Conservation (phyloP, 53 echinoderm and acorn worm genomes). For the Patiria pectinifera region DNA sequence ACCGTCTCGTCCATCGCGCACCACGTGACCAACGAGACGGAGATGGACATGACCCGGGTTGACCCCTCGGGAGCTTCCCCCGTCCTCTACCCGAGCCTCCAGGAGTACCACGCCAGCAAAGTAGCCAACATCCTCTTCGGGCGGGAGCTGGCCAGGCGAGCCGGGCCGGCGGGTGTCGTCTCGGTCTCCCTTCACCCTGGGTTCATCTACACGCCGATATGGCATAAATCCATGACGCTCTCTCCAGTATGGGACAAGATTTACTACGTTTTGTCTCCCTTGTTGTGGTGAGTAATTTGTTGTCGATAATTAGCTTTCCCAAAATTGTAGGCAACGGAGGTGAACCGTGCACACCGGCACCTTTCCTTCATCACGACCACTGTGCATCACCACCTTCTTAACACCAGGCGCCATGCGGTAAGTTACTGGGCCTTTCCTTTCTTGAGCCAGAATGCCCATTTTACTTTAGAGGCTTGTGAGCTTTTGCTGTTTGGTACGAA, state of each 20-base stretch:
- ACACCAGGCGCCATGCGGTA: no score
- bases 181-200: constrained; percentile 75
- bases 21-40: neutral
- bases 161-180: constrained; percentile 69
- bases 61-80: neutral
- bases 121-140: constrained; percentile 83
- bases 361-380: no score
- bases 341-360: no score
- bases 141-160: constrained; percentile 75
- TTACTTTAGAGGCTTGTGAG: no score
- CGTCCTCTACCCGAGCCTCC: constrained; percentile 46
- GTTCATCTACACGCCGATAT: constrained; percentile 58
- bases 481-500: no score
- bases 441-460: no score
- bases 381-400: no score
- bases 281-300: constrained; percentile 4
- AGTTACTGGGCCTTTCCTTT: no score
- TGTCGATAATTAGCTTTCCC: neutral
- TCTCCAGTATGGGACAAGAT: neutral
- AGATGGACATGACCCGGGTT: constrained; percentile 31
- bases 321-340: neutral
- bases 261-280: neutral
- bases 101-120: constrained; percentile 71
- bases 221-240: constrained; percentile 3
- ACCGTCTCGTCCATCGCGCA: constrained; percentile 81